Base-by-base conservation (phyloP, 2,888 invertebrate genomes). In the Lasioglossum pauxillum region DNA sequence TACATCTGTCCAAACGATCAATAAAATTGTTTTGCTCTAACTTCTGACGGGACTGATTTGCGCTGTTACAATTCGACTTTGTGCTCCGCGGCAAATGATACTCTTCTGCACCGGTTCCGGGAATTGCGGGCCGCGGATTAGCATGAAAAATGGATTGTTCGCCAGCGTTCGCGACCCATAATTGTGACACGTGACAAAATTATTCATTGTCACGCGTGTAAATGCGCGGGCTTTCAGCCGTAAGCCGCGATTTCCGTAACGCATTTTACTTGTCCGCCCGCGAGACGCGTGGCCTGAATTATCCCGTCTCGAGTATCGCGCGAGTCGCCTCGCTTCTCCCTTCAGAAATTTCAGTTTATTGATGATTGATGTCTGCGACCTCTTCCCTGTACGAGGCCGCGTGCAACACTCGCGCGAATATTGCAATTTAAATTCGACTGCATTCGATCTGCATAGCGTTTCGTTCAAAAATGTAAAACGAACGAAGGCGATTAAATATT, bases 251-350 rank as follows among this genome's bases (percentile, higher is more conserved):
- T 80, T 86, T 83, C 86, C 86, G 87, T 74, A 78, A 83, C 83
- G 69, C 86, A 78, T 86, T 76, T 86, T 77, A 75, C 83, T 78
- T 83, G 83, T 87, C 86, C 86, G 49, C 87, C 86, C 87, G 86
- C 86, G 27, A 73, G 80, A 80, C 78, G 57, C 77, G 72, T 77
- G 77, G 53, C 80, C 72, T 83, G 78, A 87, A 80, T 87, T 85
- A 87, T 83, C 73, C 72, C 41, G 72, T 75, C 46, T 71, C 72
- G 81, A 53, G 41, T 80, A 69, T 75, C 75, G 49, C 76, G 57
- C 49, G 31, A 16, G 44, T 31, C 57, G 46, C 64, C 38, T 73
- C 77, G 49, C 5, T 38, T 38, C 49, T 67, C 38, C 49, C 35
- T 35, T 41, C 27, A 31, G 46, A 69, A 69, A n/a, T 76, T 44